Base-by-base conservation (phyloP, 2,113 vertebrate species). In the Oreochromis niloticus region DNA sequence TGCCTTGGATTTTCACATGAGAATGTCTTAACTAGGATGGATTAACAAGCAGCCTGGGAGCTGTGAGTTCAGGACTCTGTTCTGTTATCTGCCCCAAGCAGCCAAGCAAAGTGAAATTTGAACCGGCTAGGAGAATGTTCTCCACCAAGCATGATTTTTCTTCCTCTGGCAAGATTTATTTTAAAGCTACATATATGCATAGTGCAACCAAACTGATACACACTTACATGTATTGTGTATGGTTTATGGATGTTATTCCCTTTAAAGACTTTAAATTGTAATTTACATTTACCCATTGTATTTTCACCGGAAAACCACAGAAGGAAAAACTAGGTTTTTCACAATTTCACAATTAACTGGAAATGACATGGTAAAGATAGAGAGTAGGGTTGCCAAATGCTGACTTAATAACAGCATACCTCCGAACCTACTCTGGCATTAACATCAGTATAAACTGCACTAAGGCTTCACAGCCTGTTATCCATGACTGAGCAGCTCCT, bases 41-140 rank as follows among this genome's bases (percentile, higher is more conserved):
- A 88, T 93, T 90, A 89, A 90, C 90, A 82, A 50, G 46, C 88
- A 66, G 85, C 30, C 83, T 66, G 82, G 87, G 88, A 93, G 88
- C 85, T 50, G 80, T 91, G 92, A 86, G 90, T 89, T 85, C 85
- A 83, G 36, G 19, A 88, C 90, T 63, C 80, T 89, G 56, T 80
- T 85, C 86, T 91, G 81, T 92, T 87, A 88, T 92, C 90, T 82
- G 83, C 91, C 88, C 85, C 83, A 13, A 91, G 90, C 89, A 88
- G 84, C 86, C 86, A 85, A 91, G 93, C 79, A 89, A 86, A 93
- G 92, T 93, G 92, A 96, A 94, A 94, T 87, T 34, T 46, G 91
- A 94, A 50, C 87, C 88, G 24, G 83, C 39, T 19, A 39, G 75
- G 80, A 89, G 88, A 95, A 91, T 82, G 80, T 46, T 82, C 32